Evolutionary conservation across 2,888 invertebrate species (phyloP).

Genomic region (Lysandra coridon): DNA sequence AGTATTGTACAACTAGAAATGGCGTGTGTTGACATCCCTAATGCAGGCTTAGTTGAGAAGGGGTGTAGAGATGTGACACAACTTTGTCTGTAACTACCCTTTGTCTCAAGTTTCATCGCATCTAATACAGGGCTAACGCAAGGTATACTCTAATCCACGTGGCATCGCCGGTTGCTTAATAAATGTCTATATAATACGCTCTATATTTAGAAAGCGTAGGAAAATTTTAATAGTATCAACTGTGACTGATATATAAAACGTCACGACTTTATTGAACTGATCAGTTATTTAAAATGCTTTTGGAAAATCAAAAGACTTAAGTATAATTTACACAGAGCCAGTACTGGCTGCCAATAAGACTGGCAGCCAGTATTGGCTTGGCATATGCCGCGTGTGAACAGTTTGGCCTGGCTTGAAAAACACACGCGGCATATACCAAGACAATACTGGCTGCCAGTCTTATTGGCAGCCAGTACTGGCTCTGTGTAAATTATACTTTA

Average conservation of each 20-base stretch:
- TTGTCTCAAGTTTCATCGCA: not conserved
- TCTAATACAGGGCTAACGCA: not conserved
- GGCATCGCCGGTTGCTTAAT: not conserved
- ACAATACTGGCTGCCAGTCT: too few relatives aligned
- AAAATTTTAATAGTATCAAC: too few relatives aligned
- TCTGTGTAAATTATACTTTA: too few relatives aligned
- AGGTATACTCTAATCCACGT: not conserved
- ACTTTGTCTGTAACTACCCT: not conserved
- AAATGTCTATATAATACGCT: not conserved
- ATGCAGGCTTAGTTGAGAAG: not conserved
- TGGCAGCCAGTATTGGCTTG: too few relatives aligned
- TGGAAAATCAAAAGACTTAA: not conserved
- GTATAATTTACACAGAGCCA: too few relatives aligned
- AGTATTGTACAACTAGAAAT: not conserved
- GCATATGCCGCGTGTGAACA: too few relatives aligned
- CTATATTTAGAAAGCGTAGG: conserved; percentile 4
- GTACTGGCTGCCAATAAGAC: too few relatives aligned
- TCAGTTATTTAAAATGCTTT: not conserved
- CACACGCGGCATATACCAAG: too few relatives aligned
- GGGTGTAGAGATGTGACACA: not conserved
- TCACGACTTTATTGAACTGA: not conserved
- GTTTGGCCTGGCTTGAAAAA: too few relatives aligned
- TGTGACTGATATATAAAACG: not conserved
- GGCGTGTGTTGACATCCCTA: not conserved
- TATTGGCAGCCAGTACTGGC: too few relatives aligned